These are phyloP conservation scores for Pammene aurita DNA, from an alignment of 2,888 invertebrate species.

Conservation along the genomic window DNA sequence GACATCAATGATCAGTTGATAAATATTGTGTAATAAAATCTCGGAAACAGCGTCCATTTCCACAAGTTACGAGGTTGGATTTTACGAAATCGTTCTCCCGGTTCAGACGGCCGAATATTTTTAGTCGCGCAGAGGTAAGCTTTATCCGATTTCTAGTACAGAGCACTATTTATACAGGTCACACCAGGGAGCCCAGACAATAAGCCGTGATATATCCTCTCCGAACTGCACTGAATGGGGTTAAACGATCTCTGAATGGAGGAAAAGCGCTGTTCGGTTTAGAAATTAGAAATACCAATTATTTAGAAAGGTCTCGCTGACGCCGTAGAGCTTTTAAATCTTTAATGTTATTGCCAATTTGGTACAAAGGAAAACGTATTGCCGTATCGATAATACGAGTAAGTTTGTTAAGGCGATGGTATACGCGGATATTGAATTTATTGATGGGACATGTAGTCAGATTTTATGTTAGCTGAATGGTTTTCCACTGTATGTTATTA, in stretches of 20 bases:
- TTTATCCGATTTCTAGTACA: constrained; percentile 48
- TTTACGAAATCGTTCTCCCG: constrained; percentile 44
- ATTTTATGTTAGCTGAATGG: too few relatives aligned
- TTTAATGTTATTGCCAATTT: constrained; percentile 40
- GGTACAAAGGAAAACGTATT: constrained; percentile 26
- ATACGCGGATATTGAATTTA: too few relatives aligned
- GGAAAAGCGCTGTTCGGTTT: constrained; percentile 39
- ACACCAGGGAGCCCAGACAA: constrained; percentile 51
- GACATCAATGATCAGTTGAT: too few relatives aligned
- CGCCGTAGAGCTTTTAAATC: constrained; percentile 34
- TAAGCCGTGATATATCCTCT: constrained; percentile 57
- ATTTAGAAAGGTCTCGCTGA: constrained; percentile 35
- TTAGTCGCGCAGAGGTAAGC: constrained; percentile 52
- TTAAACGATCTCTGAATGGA: constrained; percentile 47
- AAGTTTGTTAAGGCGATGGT: too few relatives aligned
- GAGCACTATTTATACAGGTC: constrained; percentile 48
- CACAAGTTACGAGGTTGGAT: constrained; percentile 21
- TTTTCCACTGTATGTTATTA: too few relatives aligned
- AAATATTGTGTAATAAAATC: too few relatives aligned
- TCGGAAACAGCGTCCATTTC: constrained; percentile 16
- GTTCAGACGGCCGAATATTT: constrained; percentile 51
- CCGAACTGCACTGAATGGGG: constrained; percentile 53
- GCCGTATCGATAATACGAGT: constrained; percentile 7
- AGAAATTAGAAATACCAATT: constrained; percentile 42
- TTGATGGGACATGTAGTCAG: too few relatives aligned